Base-by-base conservation (phyloP, 2,888 invertebrate species). In the Atrina japonica region DNA sequence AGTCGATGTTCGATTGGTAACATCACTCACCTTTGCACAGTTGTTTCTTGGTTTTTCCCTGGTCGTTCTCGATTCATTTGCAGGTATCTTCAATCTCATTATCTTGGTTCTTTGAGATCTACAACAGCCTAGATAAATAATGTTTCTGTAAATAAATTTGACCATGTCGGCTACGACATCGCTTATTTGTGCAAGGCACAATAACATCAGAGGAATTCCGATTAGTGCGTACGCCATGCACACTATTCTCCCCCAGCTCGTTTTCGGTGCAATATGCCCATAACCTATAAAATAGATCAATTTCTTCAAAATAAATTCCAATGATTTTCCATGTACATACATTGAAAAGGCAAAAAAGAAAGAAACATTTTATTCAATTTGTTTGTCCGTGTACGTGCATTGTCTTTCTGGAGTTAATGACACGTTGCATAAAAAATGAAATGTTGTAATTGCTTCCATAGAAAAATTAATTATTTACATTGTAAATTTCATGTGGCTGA, bases 171-270 rank as follows among this genome's bases (percentile, higher is more conserved):
- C 92, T 73, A 92, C 83, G 25, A 91, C 91, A 75, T 92, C 92
- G n/a, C 92, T 92, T 65, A 92, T 91, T 80, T 92, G 92, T 1
- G 92, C 91, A 73, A 92, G 83, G 74, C 91, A 92, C 35, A 92
- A 82, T 61, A 92, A 84, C 92, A 92, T 92, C 23, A 92, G 84
- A 0, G 92, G 92, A 21, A 92, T 92, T 11, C 92, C 92, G n/a
- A 91, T 77, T 9, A 89, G 83, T 6, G 91, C 90, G 77, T 91
- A 91, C 7, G 90, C 87, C 16, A 91, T 90, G 69, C 90, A 90
- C 23, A 90, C 86, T 65, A 91, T 76, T 21, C 89, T 86, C 5
- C 91, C 91, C 88, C 89, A 89, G 50, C 86, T 83, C 7, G 91
- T 90, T 76, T 89, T 89, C 5, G 90, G 90, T 1, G 89, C 86